phyloP scores from a whole-genome alignment of 2,888 invertebrate genomes.

The Augiades crinisus region DNA sequence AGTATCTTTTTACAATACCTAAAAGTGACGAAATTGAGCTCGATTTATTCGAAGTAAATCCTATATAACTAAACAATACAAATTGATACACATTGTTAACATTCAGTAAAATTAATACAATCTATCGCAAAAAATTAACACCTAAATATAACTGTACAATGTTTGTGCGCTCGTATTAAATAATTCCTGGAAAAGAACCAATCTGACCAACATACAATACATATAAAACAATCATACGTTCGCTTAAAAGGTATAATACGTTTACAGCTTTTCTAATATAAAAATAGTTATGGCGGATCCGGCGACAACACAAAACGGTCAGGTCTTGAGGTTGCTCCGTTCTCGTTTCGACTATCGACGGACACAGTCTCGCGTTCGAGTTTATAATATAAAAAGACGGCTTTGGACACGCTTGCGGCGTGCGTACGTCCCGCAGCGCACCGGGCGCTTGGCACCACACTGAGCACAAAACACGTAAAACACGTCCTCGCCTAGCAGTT shows the following conservation, averaged over 20 bases:
- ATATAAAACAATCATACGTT: slow-evolving; percentile 50
- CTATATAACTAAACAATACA: slow-evolving; percentile 55
- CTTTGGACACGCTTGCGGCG: slow-evolving; percentile 64
- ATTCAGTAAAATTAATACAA: slow-evolving; percentile 46
- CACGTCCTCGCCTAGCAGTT: slow-evolving; percentile 69
- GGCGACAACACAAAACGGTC: slow-evolving; percentile 60
- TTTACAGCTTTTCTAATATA: slow-evolving; percentile 66
- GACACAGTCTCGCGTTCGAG: slow-evolving; percentile 66
- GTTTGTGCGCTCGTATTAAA: slow-evolving; percentile 78
- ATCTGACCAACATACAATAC: slow-evolving; percentile 44
- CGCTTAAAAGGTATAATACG: slow-evolving; percentile 56
- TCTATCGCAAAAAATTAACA: slow-evolving; percentile 54
- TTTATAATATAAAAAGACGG: slow-evolving; percentile 74
- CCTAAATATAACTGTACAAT: slow-evolving; percentile 68
- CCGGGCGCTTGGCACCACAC: slow-evolving; percentile 74
- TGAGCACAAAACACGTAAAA: slow-evolving; percentile 56
- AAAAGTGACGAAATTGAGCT: slow-evolving; percentile 76
- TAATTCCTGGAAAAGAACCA: slow-evolving; percentile 61
- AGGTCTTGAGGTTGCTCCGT: slow-evolving; percentile 52
- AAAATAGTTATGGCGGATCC: slow-evolving; percentile 70
- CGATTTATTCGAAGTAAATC: slow-evolving; percentile 75
- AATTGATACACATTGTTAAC: slow-evolving; percentile 42
- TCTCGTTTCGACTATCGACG: slow-evolving; percentile 61
- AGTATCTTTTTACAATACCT: slow-evolving; percentile 68
- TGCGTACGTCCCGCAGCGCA: slow-evolving; percentile 62